Percentiles rank a stretch among this genome's conserved stretches.
Evolutionary conservation across 2,113 vertebrate genomes (phyloP).

Genomic region (Epinephelus moara): DNA sequence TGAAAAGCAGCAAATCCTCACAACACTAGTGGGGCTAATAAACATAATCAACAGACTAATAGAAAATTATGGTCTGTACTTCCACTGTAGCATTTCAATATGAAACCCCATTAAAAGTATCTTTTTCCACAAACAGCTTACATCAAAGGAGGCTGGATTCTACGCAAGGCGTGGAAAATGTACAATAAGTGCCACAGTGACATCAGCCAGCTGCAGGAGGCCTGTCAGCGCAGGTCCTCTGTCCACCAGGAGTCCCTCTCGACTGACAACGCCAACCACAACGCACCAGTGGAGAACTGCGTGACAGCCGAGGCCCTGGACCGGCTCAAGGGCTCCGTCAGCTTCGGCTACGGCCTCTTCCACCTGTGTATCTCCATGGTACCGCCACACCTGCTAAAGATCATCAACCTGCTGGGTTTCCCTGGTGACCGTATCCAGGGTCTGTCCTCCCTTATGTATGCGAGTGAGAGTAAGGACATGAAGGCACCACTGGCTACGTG

Average conservation of each 20-base stretch:
- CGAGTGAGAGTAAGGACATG: conserved; percentile 99
- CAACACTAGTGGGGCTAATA: too few relatives aligned
- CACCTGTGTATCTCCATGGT: conserved; percentile 99
- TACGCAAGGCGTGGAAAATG: conserved; percentile 99
- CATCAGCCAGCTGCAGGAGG: conserved; percentile 95
- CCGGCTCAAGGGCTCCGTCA: conserved; percentile 98
- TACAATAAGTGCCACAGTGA: conserved; percentile 98
- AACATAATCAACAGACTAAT: too few relatives aligned
- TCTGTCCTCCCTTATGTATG: conserved; percentile 95
- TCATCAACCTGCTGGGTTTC: conserved; percentile 99
- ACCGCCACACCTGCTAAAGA: conserved; percentile 99
- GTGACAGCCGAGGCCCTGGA: conserved; percentile 94
- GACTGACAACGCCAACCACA: conserved; percentile 94
- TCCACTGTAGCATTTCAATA: too few relatives aligned
- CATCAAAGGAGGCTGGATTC: conserved; percentile 99
- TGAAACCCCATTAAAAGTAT: not conserved
- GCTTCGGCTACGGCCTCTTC: conserved; percentile 98
- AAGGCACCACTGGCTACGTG: conserved; percentile 99
- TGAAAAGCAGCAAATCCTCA: not conserved
- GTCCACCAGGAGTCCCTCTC: conserved; percentile 86
- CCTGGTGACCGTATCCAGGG: conserved; percentile 98
- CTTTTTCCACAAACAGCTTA: conserved; percentile 85
- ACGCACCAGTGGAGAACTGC: conserved; percentile 86
- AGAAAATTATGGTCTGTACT: too few relatives aligned
- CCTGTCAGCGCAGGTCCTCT: conserved; percentile 88